Evolutionary conservation across 2,113 vertebrate genomes (phyloP).

Genomic region (Henicopernis longicauda): DNA sequence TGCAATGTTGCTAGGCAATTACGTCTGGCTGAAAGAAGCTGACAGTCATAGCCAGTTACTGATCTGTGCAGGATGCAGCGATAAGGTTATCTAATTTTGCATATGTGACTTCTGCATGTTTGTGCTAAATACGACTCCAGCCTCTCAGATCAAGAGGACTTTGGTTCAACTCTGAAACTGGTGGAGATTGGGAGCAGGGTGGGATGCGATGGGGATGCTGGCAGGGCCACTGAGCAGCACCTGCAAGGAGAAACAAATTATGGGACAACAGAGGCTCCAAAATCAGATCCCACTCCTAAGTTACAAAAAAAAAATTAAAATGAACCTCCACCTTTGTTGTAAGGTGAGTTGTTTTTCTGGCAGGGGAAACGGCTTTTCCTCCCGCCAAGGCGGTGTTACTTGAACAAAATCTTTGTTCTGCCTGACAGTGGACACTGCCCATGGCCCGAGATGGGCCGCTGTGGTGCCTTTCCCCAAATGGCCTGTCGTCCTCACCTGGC

Average conservation of each 20-base stretch:
- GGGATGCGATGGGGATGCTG: background rate
- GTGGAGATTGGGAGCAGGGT: accelerated
- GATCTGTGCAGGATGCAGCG: background rate
- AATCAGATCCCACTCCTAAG: background rate
- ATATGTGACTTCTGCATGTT: background rate
- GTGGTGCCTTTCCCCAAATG: background rate
- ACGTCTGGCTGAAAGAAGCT: background rate
- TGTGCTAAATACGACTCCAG: background rate
- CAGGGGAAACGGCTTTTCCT: background rate
- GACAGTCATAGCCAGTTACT: background rate
- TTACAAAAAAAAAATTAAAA: background rate
- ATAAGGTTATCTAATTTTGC: background rate
- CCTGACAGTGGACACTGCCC: background rate
- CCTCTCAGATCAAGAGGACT: background rate
- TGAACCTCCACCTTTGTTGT: background rate
- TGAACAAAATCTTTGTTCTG: background rate
- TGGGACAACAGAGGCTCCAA: background rate
- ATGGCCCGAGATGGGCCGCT: accelerated
- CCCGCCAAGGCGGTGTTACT: background rate
- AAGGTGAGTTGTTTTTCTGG: background rate
- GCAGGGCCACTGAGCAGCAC: accelerated
- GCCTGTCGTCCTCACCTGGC: background rate
- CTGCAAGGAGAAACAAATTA: background rate
- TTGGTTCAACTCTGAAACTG: background rate
- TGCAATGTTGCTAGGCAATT: conserved; percentile 50